Evolutionary conservation across 2,888 invertebrate genomes (phyloP).

Genomic region (Euclidia mi): DNA sequence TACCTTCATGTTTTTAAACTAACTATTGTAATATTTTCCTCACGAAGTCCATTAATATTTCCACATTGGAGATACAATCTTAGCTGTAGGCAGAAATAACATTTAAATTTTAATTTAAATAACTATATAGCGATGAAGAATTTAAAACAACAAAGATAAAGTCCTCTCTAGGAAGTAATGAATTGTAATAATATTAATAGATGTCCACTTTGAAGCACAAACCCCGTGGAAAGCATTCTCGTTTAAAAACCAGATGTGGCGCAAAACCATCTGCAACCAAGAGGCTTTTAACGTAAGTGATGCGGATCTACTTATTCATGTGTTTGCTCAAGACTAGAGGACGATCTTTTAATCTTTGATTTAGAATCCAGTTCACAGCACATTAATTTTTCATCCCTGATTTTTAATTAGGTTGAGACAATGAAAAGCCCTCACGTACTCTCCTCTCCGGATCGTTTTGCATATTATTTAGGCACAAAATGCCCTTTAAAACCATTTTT

Average conservation of each 20-base stretch:
- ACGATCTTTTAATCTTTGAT: constrained; percentile 40
- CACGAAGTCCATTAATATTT: no score
- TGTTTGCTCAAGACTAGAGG: constrained; percentile 31
- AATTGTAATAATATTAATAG: constrained; percentile 42
- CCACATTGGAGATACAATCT: no score
- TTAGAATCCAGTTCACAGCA: constrained; percentile 46
- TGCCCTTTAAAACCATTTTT: constrained; percentile 25
- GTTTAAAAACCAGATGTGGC: constrained; percentile 48
- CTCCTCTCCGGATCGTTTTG: constrained; percentile 42
- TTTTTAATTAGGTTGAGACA: constrained; percentile 51
- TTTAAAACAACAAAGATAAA: constrained; percentile 8
- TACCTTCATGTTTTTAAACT: no score
- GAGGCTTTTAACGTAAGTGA: constrained; percentile 47
- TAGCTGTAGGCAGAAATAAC: no score
- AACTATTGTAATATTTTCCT: no score
- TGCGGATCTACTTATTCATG: constrained; percentile 40
- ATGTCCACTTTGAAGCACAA: constrained; percentile 30
- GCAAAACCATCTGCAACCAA: constrained; percentile 36
- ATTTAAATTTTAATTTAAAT: not conserved
- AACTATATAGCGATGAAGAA: constrained; percentile 13
- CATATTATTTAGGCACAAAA: constrained; percentile 43
- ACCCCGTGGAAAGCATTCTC: constrained; percentile 41
- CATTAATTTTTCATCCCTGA: constrained; percentile 47
- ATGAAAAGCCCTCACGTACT: constrained; percentile 52
- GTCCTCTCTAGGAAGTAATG: constrained; percentile 17